Conservation (phyloP, 1,140 invertebrate genomes). For the Bombus polaris region DNA sequence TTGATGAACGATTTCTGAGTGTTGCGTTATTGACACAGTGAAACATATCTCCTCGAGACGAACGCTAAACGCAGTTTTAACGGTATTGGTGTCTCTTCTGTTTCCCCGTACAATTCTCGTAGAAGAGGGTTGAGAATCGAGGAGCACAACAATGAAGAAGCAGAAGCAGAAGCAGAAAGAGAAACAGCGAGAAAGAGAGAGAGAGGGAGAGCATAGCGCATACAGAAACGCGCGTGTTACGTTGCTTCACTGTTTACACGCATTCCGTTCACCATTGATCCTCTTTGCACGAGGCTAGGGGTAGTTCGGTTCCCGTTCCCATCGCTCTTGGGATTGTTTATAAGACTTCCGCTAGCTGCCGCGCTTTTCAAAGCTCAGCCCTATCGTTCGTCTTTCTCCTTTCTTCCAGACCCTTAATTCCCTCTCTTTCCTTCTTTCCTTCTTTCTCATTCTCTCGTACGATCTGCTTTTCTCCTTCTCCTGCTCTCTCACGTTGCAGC, state of each 20-base stretch:
- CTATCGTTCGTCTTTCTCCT: conserved; percentile 12
- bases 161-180: not conserved
- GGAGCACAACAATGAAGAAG: not conserved
- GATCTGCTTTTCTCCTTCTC: not conserved
- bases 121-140: not conserved
- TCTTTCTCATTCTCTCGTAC: not conserved
- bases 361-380: conserved; percentile 67
- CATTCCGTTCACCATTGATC: conserved; percentile 70
- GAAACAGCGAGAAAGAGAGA: not conserved
- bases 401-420: too few relatives aligned
- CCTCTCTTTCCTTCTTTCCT: not conserved
- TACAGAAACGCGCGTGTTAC: conserved; percentile 29
- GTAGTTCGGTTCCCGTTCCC: conserved; percentile 61
- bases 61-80: conserved; percentile 36
- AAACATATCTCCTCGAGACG: conserved; percentile 22
- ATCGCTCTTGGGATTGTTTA: conserved; percentile 73
- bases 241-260: conserved; percentile 65
- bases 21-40: conserved; percentile 27
- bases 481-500: conserved; percentile 31
- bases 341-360: conserved; percentile 74
- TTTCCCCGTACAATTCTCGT: too few relatives aligned
- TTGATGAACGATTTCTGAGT: not conserved
- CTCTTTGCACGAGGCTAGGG: conserved; percentile 57
- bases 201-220: not conserved
- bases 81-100: not conserved